phyloP scores from a whole-genome alignment of 2,113 vertebrate genomes.

The Megaceryle maxima region DNA sequence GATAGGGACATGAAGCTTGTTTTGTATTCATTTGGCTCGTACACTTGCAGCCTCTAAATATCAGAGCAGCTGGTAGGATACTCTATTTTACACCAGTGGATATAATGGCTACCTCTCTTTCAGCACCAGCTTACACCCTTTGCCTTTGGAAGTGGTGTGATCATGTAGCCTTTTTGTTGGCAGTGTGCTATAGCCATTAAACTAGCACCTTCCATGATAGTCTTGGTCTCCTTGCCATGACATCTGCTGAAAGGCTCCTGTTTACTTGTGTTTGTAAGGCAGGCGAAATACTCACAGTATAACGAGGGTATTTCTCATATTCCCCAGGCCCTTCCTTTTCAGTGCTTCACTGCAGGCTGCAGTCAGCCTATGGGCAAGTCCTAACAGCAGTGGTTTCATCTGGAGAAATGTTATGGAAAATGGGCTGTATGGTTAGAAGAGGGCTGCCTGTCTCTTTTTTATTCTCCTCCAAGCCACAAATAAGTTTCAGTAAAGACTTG shows the following conservation, averaged over 20 bases:
- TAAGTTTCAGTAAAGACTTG: not conserved
- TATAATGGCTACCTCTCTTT: not conserved
- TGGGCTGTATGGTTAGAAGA: not conserved
- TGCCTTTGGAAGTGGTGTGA: rapidly evolving
- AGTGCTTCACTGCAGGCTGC: not conserved
- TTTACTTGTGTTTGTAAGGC: not conserved
- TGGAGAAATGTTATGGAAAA: not conserved
- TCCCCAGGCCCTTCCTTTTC: not conserved
- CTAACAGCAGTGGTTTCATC: not conserved
- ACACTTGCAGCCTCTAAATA: not conserved
- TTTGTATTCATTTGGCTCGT: not conserved
- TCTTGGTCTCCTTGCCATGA: not conserved
- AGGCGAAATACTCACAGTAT: not conserved
- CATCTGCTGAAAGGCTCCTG: not conserved
- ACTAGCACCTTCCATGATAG: not conserved
- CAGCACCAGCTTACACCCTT: not conserved
- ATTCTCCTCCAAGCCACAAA: not conserved
- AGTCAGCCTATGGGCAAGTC: not conserved
- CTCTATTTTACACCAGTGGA: not conserved
- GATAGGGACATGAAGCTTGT: not conserved
- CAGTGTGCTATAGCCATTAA: not conserved
- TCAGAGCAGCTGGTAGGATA: not conserved
- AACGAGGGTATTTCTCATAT: not conserved
- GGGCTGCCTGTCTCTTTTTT: not conserved
- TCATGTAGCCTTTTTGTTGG: not conserved